Percentiles rank a stretch among this genome's conserved stretches.
Evolutionary conservation across 2,113 vertebrate genomes (phyloP).

Genomic region (Hystrix brachyura): DNA sequence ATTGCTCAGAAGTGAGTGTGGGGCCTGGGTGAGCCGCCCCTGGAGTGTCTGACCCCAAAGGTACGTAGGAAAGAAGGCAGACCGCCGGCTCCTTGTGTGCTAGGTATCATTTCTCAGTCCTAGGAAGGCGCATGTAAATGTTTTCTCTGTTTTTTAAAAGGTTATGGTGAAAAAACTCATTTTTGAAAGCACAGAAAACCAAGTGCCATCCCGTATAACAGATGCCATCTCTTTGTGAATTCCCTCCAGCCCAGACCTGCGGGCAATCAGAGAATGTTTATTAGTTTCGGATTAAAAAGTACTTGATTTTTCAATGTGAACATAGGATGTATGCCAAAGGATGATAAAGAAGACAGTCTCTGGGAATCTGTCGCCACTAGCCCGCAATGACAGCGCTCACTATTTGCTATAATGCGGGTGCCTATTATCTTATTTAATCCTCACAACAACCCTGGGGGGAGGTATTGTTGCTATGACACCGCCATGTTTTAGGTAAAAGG

Average conservation of each 20-base stretch:
- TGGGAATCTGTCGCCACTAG: not conserved
- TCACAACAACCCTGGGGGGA: rapidly evolving
- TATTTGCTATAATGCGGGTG: rapidly evolving
- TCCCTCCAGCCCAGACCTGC: not conserved
- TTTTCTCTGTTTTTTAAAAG: not conserved
- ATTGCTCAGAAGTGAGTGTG: not conserved
- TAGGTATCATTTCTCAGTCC: not conserved
- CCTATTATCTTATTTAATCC: not conserved
- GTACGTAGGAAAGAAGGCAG: not conserved
- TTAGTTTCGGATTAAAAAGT: not conserved
- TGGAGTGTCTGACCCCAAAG: not conserved
- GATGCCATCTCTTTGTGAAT: not conserved
- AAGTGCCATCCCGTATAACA: not conserved
- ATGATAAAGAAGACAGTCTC: not conserved
- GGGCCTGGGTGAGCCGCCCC: not conserved
- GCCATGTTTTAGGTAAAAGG: not conserved
- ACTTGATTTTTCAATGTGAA: not conserved
- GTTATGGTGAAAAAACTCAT: not conserved
- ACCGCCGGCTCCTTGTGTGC: no score
- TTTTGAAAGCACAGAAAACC: not conserved
- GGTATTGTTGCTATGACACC: rapidly evolving
- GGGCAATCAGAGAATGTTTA: not conserved
- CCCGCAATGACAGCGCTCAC: rapidly evolving
- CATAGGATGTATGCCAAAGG: no score
- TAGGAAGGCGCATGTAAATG: not conserved